A percentile compares a stretch with the other conserved stretches of the same genome.
These are phyloP conservation scores for Nomada ferruginata DNA, from an alignment of 2,888 invertebrate genomes.

Conservation along the genomic window DNA sequence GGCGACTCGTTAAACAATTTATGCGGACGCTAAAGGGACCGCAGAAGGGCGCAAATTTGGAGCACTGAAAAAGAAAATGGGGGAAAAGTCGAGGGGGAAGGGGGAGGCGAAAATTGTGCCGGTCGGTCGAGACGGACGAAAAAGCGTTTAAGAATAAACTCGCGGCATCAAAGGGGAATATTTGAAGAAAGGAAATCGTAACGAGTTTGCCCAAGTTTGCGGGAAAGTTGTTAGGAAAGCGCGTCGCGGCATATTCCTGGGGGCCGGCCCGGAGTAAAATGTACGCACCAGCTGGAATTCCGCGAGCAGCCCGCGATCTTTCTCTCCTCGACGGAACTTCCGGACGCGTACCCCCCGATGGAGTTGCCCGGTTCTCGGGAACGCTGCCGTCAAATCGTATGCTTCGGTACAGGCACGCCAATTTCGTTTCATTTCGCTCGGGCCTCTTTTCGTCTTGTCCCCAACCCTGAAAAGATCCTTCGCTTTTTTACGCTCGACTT, in stretches of 20 bases:
- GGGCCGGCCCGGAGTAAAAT: background rate
- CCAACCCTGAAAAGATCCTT: background rate
- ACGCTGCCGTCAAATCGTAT: background rate
- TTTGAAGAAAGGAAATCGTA: conserved; percentile 43
- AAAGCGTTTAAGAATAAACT: conserved; percentile 7
- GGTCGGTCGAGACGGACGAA: background rate
- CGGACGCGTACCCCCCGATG: conserved; percentile 8
- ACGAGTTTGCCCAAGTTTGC: conserved; percentile 44
- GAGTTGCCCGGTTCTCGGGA: conserved; percentile 38
- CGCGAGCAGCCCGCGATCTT: conserved; percentile 35
- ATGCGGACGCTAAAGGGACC: background rate
- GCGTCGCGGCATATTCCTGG: background rate
- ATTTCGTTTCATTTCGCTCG: no score
- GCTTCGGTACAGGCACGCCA: no score
- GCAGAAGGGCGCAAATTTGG: background rate
- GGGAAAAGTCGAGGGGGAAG: background rate
- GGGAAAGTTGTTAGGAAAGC: conserved; percentile 15
- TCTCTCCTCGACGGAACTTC: conserved; percentile 27
- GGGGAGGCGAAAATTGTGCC: background rate
- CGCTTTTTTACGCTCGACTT: background rate
- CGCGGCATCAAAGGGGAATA: conserved; percentile 23
- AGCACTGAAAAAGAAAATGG: background rate
- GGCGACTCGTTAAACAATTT: conserved; percentile 30
- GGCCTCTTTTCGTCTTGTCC: no score
- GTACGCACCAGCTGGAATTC: background rate